These are phyloP conservation scores for Nettapus auritus DNA, from an alignment of 2,113 vertebrate species.

Conservation along the genomic window DNA sequence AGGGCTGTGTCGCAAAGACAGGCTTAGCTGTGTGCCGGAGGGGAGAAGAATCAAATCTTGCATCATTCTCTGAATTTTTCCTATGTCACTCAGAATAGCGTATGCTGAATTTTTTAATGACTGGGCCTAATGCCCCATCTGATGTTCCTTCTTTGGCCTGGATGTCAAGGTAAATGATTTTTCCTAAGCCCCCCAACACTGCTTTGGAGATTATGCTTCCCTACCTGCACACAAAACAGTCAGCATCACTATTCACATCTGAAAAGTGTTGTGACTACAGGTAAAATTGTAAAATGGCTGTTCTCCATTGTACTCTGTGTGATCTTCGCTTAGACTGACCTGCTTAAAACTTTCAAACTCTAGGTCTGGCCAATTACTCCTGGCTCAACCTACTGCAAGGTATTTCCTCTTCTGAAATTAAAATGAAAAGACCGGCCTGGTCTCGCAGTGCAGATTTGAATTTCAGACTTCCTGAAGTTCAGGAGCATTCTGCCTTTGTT, in stretches of 20 bases:
- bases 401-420: not conserved
- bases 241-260: not conserved
- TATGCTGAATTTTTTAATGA: not conserved
- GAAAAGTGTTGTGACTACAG: not conserved
- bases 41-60: too few relatives aligned
- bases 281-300: not conserved
- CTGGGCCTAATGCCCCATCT: not conserved
- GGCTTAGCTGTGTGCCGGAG: too few relatives aligned
- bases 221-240: not conserved
- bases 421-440: not conserved
- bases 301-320: not conserved
- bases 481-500: not conserved
- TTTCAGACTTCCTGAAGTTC: slow-evolving; percentile 12
- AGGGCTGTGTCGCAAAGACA: rapidly evolving
- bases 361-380: not conserved
- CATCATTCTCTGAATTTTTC: not conserved
- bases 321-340: not conserved
- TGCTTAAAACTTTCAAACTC: not conserved
- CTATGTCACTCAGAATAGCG: not conserved
- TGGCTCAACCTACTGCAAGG: not conserved
- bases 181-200: not conserved
- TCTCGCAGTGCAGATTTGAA: not conserved
- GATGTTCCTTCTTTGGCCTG: not conserved
- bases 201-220: not conserved
- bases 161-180: not conserved